phyloP scores from a whole-genome alignment of 2,797 vertebrate genomes.

The Enteromius argenteus region DNA sequence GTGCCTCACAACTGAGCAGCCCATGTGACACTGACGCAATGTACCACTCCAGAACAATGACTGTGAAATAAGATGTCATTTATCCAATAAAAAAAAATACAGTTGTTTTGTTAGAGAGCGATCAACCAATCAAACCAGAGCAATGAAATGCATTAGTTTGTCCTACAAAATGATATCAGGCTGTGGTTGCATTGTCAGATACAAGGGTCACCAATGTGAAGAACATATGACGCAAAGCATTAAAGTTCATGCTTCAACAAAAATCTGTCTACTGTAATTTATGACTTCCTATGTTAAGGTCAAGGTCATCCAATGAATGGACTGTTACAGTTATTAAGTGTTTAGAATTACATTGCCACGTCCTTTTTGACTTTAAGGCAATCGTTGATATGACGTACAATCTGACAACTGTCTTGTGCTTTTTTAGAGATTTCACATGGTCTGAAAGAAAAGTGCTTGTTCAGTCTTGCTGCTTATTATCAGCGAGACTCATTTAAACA shows the following conservation, averaged over 20 bases:
- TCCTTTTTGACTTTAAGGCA: not conserved
- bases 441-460: conserved; percentile 10
- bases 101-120: not conserved
- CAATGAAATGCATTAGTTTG: not conserved
- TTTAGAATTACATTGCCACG: not conserved
- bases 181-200: conserved; percentile 13
- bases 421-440: not conserved
- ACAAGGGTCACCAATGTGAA: conserved; percentile 23
- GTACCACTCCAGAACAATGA: not conserved
- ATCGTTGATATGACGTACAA: not conserved
- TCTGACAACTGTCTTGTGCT: not conserved
- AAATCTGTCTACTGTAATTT: conserved; percentile 45
- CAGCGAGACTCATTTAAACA: conserved; percentile 7
- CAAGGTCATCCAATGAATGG: conserved; percentile 55
- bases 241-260: conserved; percentile 56
- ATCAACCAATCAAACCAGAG: not conserved
- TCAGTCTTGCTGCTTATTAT: conserved; percentile 16
- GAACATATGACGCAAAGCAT: conserved; percentile 45
- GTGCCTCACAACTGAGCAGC: conserved; percentile 59
- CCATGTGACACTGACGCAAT: conserved; percentile 65
- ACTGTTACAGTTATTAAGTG: conserved; percentile 21
- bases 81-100: not conserved
- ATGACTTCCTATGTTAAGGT: conserved; percentile 48
- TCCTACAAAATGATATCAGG: not conserved
- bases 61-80: not conserved